Base-by-base conservation (phyloP, 35 echinoderm and acorn worm species). In the Eucidaris tribuloides region DNA sequence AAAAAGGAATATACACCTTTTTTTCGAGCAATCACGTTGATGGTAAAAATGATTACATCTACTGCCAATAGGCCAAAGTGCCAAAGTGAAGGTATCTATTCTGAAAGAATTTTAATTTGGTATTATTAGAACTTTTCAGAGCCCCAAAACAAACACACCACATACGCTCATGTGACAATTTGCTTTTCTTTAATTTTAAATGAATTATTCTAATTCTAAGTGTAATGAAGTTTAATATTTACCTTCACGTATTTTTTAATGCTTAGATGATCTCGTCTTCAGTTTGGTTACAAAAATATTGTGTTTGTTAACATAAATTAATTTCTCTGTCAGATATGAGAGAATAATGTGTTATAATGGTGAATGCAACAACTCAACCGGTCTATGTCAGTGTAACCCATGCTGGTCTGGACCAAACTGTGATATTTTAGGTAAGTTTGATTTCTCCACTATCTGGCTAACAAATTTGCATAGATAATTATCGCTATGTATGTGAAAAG, bases 361-460 rank as follows among this genome's bases (percentile, higher is more conserved):
- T 36, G 14, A 74, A 74, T 74, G 68, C 24, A 74, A 74, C 68
- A 74, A 74, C 68, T 74, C 68, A 74, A 74, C 68, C 5, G 68
- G 68, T 41, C 23, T 74, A 36, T 74, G 68, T 44, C 35, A 74
- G 44, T 74, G 68, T 22, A 22, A 74, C n/a, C 68, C 68, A 25
- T 74, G 68, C 68, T 74, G 68, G 68, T 6, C 68, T 25, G 68
- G 68, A 2, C 38, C 38, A 44, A 74, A 40, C 41, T 74, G 68
- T 22, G 68, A 74, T 38, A 74, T 41, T 35, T 36, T 74, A 35
- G 68, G 68, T 74, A 40, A 74, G 68, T 74, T 52, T n/a, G n/a
- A n/a, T n/a, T n/a, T n/a, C n/a, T n/a, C n/a, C n/a, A n/a, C n/a
- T n/a, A n/a, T n/a, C n/a, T n/a, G n/a, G n/a, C n/a, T n/a, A n/a